These are phyloP conservation scores for Henricia sp. DNA, from an alignment of 53 echinoderm and acorn worm genomes.

Conservation along the genomic window DNA sequence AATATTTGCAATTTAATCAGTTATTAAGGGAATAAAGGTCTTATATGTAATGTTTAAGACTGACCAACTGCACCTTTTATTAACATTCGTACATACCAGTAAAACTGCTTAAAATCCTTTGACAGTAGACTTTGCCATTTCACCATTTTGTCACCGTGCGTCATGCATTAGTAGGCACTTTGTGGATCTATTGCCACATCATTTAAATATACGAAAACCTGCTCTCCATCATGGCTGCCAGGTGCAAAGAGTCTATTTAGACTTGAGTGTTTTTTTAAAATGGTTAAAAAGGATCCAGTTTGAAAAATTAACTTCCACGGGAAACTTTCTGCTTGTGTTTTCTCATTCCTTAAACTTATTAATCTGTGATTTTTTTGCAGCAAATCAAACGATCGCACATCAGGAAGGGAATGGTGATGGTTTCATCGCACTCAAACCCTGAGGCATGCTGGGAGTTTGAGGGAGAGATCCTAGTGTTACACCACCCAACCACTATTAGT, in stretches of 20 bases:
- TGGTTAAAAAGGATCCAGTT: background rate
- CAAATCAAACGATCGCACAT: slow-evolving; percentile 98
- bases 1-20: background rate
- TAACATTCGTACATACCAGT: no score
- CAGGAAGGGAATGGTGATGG: slow-evolving; percentile 99
- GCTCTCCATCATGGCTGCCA: background rate
- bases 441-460: slow-evolving; percentile 99
- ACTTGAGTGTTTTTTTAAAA: background rate
- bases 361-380: slow-evolving; percentile 27
- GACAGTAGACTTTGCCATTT: no score
- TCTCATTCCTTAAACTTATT: background rate
- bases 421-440: slow-evolving; percentile 76
- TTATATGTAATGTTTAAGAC: slow-evolving; percentile 50
- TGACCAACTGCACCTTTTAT: slow-evolving; percentile 36
- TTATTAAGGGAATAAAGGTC: background rate
- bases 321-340: background rate
- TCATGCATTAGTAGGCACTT: no score
- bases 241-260: background rate
- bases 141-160: no score
- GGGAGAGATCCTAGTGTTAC: slow-evolving; percentile 93
- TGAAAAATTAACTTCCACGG: background rate
- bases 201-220: background rate
- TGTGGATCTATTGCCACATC: no score
- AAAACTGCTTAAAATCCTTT: no score
- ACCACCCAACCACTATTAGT: slow-evolving; percentile 97